Evolutionary conservation across 2,113 vertebrate genomes (phyloP).

Genomic region (Anarhynchus alexandrinus): DNA sequence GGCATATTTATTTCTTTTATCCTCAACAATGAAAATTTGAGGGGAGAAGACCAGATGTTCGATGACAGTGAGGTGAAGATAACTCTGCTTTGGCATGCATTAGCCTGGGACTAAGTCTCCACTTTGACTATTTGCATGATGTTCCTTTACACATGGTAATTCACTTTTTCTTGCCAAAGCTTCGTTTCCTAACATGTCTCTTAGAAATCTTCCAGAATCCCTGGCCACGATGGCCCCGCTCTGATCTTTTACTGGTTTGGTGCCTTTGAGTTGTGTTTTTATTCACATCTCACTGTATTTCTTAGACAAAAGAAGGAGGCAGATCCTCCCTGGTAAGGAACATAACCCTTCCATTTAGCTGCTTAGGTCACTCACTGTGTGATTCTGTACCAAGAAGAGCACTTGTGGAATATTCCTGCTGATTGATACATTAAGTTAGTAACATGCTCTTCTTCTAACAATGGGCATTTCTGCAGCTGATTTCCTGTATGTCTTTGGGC

Average conservation of each 20-base stretch:
- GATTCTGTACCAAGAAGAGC: neutral
- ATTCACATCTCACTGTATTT: neutral
- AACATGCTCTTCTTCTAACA: neutral
- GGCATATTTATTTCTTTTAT: neutral
- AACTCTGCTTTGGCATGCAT: neutral
- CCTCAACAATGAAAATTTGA: neutral
- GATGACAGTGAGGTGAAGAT: neutral
- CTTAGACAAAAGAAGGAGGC: neutral
- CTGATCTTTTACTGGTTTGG: neutral
- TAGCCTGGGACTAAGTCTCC: neutral
- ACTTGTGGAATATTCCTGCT: neutral
- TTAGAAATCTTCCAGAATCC: neutral
- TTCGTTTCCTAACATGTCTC: neutral
- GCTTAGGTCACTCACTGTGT: neutral
- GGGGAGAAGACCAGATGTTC: neutral
- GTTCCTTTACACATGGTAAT: fast-evolving
- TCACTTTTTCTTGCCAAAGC: neutral
- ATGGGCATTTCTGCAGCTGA: neutral
- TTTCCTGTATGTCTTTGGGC: neutral
- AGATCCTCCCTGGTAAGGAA: neutral
- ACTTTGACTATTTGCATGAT: neutral
- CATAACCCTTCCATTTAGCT: neutral
- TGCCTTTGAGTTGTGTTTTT: neutral
- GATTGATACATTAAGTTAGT: neutral
- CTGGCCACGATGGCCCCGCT: neutral